phyloP scores from a whole-genome alignment of 1,140 invertebrate genomes.

The Oscheius sp. region DNA sequence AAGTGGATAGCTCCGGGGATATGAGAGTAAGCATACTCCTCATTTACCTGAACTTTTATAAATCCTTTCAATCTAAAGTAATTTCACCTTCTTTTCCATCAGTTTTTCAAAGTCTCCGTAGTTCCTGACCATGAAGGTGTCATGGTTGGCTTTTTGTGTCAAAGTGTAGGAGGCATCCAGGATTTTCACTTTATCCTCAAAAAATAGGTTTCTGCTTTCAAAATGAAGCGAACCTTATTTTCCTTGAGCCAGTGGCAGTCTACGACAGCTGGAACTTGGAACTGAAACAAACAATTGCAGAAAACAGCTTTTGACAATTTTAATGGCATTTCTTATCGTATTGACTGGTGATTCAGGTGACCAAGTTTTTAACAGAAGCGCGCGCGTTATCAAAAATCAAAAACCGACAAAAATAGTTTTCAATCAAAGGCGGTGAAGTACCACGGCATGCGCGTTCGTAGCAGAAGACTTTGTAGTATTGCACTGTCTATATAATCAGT shows the following conservation, averaged over 20 bases:
- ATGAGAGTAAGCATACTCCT: conserved; percentile 25
- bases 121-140: conserved; percentile 23
- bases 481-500: too few relatives aligned
- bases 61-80: too few relatives aligned
- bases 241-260: background rate
- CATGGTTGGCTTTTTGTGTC: conserved; percentile 6
- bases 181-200: background rate
- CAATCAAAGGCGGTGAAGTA: too few relatives aligned
- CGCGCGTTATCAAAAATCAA: too few relatives aligned
- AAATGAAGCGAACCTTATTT: background rate
- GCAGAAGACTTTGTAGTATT: too few relatives aligned
- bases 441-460: too few relatives aligned
- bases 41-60: background rate
- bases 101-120: conserved; percentile 43
- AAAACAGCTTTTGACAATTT: too few relatives aligned
- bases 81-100: conserved; percentile 25
- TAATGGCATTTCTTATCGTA: too few relatives aligned
- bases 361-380: too few relatives aligned
- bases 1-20: conserved; percentile 47
- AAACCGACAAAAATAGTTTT: too few relatives aligned
- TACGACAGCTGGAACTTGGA: background rate
- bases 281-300: background rate
- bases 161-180: background rate
- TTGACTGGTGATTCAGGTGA: too few relatives aligned
- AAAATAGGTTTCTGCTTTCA: background rate